A percentile compares a stretch with the other conserved stretches of the same genome.
Conservation (phyloP, 2,888 invertebrate species). For the Tinea pellionella region DNA sequence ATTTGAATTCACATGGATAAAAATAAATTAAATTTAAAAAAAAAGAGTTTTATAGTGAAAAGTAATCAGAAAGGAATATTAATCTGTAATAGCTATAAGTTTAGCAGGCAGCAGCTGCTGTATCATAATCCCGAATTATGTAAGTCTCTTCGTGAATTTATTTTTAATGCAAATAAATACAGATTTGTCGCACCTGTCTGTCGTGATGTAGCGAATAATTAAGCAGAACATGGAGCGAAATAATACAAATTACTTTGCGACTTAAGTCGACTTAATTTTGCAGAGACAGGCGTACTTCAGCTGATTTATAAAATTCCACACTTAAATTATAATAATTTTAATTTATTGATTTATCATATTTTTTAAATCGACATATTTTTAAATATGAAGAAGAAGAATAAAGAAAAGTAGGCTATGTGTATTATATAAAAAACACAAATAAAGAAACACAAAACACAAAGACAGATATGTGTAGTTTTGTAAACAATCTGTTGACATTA, state of each 20-base stretch:
- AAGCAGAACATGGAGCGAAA: constrained; percentile 57
- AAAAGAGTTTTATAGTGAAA: too few relatives aligned
- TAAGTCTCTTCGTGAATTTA: constrained; percentile 53
- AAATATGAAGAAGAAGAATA: too few relatives aligned
- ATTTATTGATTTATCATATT: constrained; percentile 14
- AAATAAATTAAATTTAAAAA: too few relatives aligned
- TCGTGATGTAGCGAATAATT: constrained; percentile 58
- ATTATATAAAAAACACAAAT: too few relatives aligned
- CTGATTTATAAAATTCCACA: not conserved
- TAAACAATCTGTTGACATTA: not conserved
- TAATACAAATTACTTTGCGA: constrained; percentile 59
- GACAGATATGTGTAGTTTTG: not conserved
- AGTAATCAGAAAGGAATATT: not conserved
- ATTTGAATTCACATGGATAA: too few relatives aligned
- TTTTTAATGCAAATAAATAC: constrained; percentile 67
- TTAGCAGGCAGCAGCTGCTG: constrained; percentile 55
- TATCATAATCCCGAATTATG: constrained; percentile 56
- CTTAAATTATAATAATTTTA: not conserved
- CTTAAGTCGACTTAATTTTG: constrained; percentile 51
- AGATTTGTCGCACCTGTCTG: constrained; percentile 61
- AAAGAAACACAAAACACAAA: too few relatives aligned
- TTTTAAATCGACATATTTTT: constrained; percentile 16
- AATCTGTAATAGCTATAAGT: not conserved
- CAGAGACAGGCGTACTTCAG: constrained; percentile 20
- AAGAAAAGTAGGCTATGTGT: too few relatives aligned